Evolutionary conservation across 2,888 invertebrate genomes (phyloP).

Genomic region (Byasa hedistus): DNA sequence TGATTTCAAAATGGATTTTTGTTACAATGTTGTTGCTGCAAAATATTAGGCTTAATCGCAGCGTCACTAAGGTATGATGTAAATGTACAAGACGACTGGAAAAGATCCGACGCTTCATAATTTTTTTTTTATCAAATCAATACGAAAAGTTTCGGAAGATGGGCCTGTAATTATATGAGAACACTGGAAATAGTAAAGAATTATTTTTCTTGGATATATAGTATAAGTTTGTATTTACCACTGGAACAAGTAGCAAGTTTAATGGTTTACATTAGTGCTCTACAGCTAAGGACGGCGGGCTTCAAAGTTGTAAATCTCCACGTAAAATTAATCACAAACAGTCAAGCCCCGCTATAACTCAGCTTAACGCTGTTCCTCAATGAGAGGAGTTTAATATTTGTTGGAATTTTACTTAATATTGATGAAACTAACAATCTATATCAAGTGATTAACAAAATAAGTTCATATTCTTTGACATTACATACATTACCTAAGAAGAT

Average conservation of each 20-base stretch:
- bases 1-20: too few species aligned
- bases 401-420: background rate
- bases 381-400: conserved; percentile 19
- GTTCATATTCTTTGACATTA: too few species aligned
- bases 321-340: conserved; percentile 29
- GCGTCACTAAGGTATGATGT: too few species aligned
- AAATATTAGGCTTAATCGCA: too few species aligned
- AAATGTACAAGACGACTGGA: too few species aligned
- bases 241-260: conserved; percentile 13
- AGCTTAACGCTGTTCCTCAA: conserved; percentile 24
- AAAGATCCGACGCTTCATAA: too few species aligned
- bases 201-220: background rate
- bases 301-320: conserved; percentile 28
- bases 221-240: conserved; percentile 11
- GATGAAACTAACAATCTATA: background rate
- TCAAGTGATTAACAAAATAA: background rate
- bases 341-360: conserved; percentile 27
- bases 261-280: conserved; percentile 23
- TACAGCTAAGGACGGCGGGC: conserved; percentile 13
- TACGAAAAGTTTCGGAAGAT: too few species aligned
- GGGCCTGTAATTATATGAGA: too few species aligned
- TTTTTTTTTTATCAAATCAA: too few species aligned
- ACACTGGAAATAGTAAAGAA: too few species aligned
- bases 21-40: too few species aligned
- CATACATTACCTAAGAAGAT: too few species aligned